phyloP scores from a whole-genome alignment of 1,140 invertebrate species.

The Drosophila busckii region DNA sequence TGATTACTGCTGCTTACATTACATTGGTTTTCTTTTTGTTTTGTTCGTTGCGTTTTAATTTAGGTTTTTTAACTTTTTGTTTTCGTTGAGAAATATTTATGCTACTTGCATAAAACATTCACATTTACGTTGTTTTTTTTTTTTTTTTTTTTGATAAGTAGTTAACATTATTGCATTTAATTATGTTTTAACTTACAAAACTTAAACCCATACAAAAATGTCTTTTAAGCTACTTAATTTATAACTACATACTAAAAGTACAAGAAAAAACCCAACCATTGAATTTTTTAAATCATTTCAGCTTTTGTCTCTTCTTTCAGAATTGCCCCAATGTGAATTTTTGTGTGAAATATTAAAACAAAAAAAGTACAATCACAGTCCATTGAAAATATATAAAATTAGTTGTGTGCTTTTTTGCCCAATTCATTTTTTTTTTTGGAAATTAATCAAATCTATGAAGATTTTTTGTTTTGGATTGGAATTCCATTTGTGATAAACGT shows the following conservation, averaged over 20 bases:
- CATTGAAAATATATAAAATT: conserved; percentile 75
- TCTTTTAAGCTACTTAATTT: conserved; percentile 67
- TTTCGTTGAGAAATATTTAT: conserved; percentile 51
- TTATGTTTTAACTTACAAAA: conserved; percentile 73
- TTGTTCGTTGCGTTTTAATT: conserved; percentile 26
- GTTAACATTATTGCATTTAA: conserved; percentile 65
- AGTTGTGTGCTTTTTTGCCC: conserved; percentile 55
- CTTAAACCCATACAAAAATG: conserved; percentile 75
- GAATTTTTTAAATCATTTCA: conserved; percentile 33
- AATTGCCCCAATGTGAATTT: conserved; percentile 31
- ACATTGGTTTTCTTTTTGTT: conserved; percentile 48
- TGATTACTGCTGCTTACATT: conserved; percentile 52
- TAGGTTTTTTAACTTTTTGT: conserved; percentile 19
- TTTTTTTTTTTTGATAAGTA: conserved; percentile 25
- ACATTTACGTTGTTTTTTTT: conserved; percentile 5
- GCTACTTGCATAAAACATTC: conserved; percentile 34
- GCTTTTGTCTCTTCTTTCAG: conserved; percentile 11
- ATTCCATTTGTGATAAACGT: conserved; percentile 36
- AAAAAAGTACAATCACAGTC: conserved; percentile 72
- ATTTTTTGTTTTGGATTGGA: conserved; percentile 13
- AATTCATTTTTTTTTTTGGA: conserved; percentile 12
- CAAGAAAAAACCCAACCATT: conserved; percentile 71
- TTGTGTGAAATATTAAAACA: conserved; percentile 51
- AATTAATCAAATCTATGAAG: not conserved
- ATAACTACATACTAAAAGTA: too few species aligned